Percentiles rank a stretch among this genome's conserved stretches.
These are phyloP conservation scores for Planiliza haematocheilus DNA, from an alignment of 2,113 vertebrate genomes.

Conservation along the genomic window DNA sequence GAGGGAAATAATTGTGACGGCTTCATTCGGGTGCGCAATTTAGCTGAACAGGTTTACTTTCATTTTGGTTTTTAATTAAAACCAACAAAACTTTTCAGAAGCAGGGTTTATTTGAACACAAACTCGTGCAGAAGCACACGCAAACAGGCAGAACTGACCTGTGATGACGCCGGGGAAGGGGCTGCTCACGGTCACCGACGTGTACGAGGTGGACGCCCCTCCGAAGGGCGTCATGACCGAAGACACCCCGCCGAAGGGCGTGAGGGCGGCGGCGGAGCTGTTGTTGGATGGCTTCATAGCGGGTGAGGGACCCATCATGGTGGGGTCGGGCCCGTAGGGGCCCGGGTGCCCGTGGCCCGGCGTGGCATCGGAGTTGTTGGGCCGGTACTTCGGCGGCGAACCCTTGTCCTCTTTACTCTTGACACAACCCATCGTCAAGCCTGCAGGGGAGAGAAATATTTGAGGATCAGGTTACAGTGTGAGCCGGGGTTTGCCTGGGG, in stretches of 20 bases:
- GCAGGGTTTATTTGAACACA: too few species aligned
- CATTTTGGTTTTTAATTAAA: too few species aligned
- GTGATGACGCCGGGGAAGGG: constrained; percentile 78
- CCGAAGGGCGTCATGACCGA: constrained; percentile 83
- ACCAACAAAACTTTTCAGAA: too few species aligned
- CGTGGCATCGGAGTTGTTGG: constrained; percentile 85
- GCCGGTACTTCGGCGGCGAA: constrained; percentile 90
- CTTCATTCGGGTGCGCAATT: too few species aligned
- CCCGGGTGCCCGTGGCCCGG: constrained; percentile 83
- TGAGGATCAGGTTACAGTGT: neutral
- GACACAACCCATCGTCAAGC: constrained; percentile 95
- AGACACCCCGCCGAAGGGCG: constrained; percentile 88
- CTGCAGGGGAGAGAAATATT: constrained; percentile 66
- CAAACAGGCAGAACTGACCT: constrained; percentile 67
- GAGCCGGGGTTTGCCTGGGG: neutral
- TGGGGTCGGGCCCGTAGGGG: constrained; percentile 92
- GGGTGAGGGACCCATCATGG: constrained; percentile 85
- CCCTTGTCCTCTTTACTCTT: constrained; percentile 98
- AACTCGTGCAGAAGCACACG: too few species aligned
- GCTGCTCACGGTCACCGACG: constrained; percentile 77
- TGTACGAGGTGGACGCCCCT: constrained; percentile 83
- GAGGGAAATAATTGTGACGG: neutral
- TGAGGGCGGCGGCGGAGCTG: constrained; percentile 73
- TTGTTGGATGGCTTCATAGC: constrained; percentile 77
- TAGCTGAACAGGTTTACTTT: too few species aligned